Evolutionary conservation across 2,888 invertebrate species (phyloP).

Genomic region (Chrysopilus asiliformis): DNA sequence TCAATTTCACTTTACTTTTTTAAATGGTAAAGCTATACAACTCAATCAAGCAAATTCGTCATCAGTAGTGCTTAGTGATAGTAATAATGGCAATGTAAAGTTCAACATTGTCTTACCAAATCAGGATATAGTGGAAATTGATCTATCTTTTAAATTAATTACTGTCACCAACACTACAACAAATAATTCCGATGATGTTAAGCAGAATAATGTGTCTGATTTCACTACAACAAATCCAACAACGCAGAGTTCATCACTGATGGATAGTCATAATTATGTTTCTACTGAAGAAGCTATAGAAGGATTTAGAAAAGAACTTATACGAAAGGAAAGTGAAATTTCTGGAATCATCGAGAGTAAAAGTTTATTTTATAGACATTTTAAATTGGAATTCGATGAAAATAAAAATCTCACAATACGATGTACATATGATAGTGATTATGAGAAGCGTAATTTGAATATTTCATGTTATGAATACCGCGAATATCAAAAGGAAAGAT

Average conservation of each 20-base stretch:
- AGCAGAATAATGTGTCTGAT: not conserved
- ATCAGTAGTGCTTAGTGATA: slow-evolving; percentile 2
- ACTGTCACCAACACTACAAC: slow-evolving; percentile 1
- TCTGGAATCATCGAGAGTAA: slow-evolving; percentile 14
- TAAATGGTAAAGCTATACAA: too few species aligned
- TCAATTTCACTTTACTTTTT: too few species aligned
- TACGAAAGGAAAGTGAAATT: too few species aligned
- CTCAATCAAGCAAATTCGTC: not conserved
- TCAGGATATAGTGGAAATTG: not conserved
- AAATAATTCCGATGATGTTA: slow-evolving; percentile 1
- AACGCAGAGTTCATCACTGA: not conserved
- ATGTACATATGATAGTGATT: slow-evolving; percentile 12
- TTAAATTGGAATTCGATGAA: too few species aligned
- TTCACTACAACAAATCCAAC: not conserved
- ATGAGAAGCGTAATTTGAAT: too few species aligned
- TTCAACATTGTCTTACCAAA: slow-evolving; percentile 1
- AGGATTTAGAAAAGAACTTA: too few species aligned
- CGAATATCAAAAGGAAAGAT: slow-evolving; percentile 9
- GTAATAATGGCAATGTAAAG: not conserved
- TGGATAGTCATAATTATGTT: slow-evolving; percentile 4
- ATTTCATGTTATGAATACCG: slow-evolving; percentile 12
- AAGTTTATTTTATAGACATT: slow-evolving; percentile 11
- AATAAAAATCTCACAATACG: too few species aligned
- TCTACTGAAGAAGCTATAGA: slow-evolving; percentile 12
- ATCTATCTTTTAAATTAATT: too few species aligned